phyloP scores from a whole-genome alignment of 2,113 vertebrate genomes.

The Anguilla japonica region DNA sequence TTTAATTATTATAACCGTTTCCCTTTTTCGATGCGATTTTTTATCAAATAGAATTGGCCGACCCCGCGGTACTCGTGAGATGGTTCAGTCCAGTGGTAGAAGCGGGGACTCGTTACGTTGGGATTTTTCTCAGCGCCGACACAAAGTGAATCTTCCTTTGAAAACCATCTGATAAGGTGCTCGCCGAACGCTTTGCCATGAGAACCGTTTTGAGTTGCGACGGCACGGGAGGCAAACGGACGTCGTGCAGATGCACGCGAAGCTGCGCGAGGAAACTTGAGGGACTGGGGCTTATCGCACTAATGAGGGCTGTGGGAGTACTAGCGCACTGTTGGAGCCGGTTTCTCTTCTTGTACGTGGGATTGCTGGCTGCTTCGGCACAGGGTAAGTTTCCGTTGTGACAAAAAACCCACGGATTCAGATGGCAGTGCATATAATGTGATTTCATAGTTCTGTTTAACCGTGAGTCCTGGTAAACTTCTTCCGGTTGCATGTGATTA shows the following conservation, averaged over 20 bases:
- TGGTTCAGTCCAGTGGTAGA: conserved; percentile 91
- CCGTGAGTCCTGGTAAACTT: neutral
- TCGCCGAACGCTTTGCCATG: conserved; percentile 71
- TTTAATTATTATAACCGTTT: conserved; percentile 38
- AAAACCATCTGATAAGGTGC: conserved; percentile 68
- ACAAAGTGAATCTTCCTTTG: conserved; percentile 74
- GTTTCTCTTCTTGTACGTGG: conserved; percentile 83
- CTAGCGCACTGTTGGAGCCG: conserved; percentile 81
- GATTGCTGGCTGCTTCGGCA: conserved; percentile 80
- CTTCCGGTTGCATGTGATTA: neutral
- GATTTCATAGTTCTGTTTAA: neutral
- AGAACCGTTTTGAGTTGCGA: conserved; percentile 72
- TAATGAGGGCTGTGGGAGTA: conserved; percentile 72
- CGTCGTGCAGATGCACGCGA: conserved; percentile 70
- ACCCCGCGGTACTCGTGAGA: conserved; percentile 75
- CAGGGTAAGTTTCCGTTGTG: conserved; percentile 77
- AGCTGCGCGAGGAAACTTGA: conserved; percentile 64
- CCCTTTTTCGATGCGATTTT: conserved; percentile 55
- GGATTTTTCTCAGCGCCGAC: conserved; percentile 79
- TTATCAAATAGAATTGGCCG: conserved; percentile 57
- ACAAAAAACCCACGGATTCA: neutral
- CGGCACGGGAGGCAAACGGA: conserved; percentile 61
- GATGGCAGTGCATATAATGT: neutral
- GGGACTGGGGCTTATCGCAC: conserved; percentile 72
- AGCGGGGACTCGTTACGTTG: conserved; percentile 82